A percentile compares a stretch with the other conserved stretches of the same genome.
Evolutionary conservation across 2,797 vertebrate species (phyloP).

Genomic region (Poeciliopsis turneri): DNA sequence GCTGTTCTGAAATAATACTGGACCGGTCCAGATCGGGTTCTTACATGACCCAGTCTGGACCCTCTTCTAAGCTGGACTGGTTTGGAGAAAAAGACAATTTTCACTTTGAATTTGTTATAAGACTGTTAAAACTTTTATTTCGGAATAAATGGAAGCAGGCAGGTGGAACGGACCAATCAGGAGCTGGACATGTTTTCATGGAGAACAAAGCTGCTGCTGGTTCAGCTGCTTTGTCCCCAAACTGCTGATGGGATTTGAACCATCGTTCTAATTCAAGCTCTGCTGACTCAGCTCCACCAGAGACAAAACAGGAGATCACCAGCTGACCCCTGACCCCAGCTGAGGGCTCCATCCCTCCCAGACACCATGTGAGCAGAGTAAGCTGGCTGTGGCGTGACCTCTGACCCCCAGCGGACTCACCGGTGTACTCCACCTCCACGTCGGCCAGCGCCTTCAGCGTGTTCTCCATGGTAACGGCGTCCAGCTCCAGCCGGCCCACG

Average conservation of each 20-base stretch:
- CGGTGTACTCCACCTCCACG: constrained; percentile 92
- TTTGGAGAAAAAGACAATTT: no score
- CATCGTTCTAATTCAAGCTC: constrained; percentile 4
- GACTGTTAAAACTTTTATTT: no score
- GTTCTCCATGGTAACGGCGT: constrained; percentile 85
- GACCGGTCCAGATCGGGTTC: background rate
- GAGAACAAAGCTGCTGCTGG: constrained; percentile 45
- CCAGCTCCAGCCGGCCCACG: constrained; percentile 82
- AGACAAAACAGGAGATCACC: constrained; percentile 31
- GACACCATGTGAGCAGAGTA: no score
- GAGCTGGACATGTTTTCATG: constrained; percentile 11
- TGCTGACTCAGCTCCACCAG: constrained; percentile 61
- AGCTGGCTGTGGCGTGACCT: no score
- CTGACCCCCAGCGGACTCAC: constrained; percentile 61
- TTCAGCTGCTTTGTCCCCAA: constrained; percentile 71
- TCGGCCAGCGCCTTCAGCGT: constrained; percentile 90
- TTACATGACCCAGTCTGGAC: no score
- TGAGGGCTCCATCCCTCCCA: background rate
- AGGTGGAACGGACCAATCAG: background rate
- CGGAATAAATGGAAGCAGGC: no score
- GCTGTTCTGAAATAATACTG: background rate
- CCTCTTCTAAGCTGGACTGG: no score
- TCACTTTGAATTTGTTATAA: no score
- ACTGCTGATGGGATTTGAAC: constrained; percentile 74
- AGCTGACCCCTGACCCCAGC: background rate